These are phyloP conservation scores for Achatina immaculata DNA, from an alignment of 1,140 invertebrate species.

Conservation along the genomic window DNA sequence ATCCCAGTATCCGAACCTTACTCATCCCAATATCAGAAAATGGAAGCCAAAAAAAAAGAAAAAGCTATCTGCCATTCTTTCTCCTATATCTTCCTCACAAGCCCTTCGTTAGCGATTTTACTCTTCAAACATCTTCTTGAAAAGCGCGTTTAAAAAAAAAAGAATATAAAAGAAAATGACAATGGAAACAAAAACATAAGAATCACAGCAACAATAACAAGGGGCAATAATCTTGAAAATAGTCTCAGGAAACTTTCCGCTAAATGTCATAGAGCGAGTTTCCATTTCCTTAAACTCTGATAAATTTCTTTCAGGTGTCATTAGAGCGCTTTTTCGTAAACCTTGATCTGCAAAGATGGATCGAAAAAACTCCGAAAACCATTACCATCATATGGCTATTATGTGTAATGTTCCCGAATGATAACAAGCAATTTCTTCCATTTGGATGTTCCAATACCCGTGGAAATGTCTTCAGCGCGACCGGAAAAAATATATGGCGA, in stretches of 20 bases:
- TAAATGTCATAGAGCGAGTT: not conserved
- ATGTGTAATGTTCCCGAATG: slow-evolving; percentile 10
- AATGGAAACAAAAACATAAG: not conserved
- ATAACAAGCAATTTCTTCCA: slow-evolving; percentile 21
- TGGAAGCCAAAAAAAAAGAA: too few relatives aligned
- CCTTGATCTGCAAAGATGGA: not conserved
- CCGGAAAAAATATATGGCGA: slow-evolving; percentile 16
- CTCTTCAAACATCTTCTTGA: too few relatives aligned
- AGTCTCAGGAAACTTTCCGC: too few relatives aligned
- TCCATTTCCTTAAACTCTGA: not conserved
- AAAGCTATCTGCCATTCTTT: too few relatives aligned
- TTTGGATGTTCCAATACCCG: not conserved
- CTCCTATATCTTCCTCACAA: too few relatives aligned
- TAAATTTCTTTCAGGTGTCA: slow-evolving; percentile 12
- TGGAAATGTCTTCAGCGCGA: not conserved
- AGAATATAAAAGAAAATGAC: too few relatives aligned
- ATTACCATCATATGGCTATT: slow-evolving; percentile 3
- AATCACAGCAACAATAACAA: not conserved
- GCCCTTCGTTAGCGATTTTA: too few relatives aligned
- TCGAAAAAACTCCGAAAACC: not conserved
- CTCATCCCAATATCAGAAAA: too few relatives aligned
- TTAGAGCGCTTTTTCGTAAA: not conserved
- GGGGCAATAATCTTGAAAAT: too few relatives aligned
- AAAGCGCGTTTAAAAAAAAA: too few relatives aligned
- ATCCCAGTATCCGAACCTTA: too few relatives aligned